A percentile compares a stretch with the other conserved stretches of the same genome.
Evolutionary conservation across 2,797 vertebrate species (phyloP).

Genomic region (Thripadectes ignobilis): DNA sequence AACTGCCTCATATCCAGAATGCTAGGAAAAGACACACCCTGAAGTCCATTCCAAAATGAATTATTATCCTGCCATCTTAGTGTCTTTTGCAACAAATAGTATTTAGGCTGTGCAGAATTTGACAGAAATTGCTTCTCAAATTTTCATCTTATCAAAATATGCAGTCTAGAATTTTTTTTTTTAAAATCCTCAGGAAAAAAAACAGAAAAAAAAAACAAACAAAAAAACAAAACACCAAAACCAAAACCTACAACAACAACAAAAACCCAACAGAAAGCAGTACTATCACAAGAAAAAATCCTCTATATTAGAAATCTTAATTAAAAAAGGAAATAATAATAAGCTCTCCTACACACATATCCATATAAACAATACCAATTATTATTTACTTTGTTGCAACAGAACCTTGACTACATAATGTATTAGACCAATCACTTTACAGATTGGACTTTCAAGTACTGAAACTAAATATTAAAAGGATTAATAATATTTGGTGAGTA

Average conservation of each 20-base stretch:
- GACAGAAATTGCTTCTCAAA: not conserved
- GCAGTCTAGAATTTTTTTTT: not conserved
- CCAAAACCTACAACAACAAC: not conserved
- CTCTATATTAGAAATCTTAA: not conserved
- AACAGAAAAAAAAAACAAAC: not conserved
- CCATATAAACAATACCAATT: not conserved
- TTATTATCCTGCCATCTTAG: not conserved
- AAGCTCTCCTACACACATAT: accelerated
- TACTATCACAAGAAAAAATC: accelerated
- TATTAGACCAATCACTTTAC: not conserved
- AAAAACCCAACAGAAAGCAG: accelerated
- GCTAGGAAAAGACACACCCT: not conserved
- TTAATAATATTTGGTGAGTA: not conserved
- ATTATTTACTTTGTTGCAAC: not conserved
- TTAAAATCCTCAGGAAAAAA: not conserved
- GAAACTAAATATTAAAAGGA: not conserved
- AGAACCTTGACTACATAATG: not conserved
- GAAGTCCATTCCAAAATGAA: not conserved
- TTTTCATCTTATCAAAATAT: not conserved
- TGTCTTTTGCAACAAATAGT: not conserved
- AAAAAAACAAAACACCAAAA: too few species aligned
- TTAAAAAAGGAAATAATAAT: not conserved
- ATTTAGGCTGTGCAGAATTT: not conserved
- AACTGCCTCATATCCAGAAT: not conserved
- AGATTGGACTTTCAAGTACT: not conserved